These are phyloP conservation scores for Pandemis cinnamomeana DNA, from an alignment of 2,888 invertebrate species.

Conservation along the genomic window DNA sequence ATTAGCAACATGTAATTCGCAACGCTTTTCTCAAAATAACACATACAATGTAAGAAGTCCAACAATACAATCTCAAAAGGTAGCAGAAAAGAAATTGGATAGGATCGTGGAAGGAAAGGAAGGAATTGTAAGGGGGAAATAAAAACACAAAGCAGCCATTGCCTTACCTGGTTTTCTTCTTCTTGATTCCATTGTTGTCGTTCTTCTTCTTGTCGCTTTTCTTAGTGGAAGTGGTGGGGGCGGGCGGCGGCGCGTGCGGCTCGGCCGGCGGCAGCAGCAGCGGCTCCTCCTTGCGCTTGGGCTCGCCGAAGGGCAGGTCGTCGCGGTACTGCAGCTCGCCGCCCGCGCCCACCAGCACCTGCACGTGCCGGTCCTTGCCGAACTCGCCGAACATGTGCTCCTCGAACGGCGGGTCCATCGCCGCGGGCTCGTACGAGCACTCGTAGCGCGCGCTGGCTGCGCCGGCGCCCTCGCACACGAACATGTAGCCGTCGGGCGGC, in stretches of 20 bases:
- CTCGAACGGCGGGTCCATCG: conserved; percentile 90
- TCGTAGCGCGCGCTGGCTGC: conserved; percentile 71
- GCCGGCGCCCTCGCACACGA: conserved; percentile 74
- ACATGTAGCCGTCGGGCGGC: conserved; percentile 80
- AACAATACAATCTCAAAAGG: background rate
- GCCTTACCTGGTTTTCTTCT: conserved; percentile 94
- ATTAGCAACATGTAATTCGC: conserved; percentile 6
- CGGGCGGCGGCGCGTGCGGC: conserved; percentile 64
- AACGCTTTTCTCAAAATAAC: background rate
- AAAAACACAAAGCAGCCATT: background rate
- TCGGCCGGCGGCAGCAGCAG: conserved; percentile 72
- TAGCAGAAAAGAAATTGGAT: background rate
- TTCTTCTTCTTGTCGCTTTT: conserved; percentile 92
- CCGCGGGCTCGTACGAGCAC: conserved; percentile 71
- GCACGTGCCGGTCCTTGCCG: conserved; percentile 82
- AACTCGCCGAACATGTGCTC: conserved; percentile 93
- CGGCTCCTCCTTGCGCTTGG: conserved; percentile 77
- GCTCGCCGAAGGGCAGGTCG: conserved; percentile 71
- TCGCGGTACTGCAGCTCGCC: conserved; percentile 82
- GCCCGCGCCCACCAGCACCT: conserved; percentile 78
- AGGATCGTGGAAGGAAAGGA: background rate
- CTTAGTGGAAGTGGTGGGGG: conserved; percentile 82
- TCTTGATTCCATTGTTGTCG: conserved; percentile 94
- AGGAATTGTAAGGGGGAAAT: background rate
- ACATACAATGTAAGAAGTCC: background rate